Base-by-base conservation (phyloP, 2,113 vertebrate genomes). In the Penelope pileata region DNA sequence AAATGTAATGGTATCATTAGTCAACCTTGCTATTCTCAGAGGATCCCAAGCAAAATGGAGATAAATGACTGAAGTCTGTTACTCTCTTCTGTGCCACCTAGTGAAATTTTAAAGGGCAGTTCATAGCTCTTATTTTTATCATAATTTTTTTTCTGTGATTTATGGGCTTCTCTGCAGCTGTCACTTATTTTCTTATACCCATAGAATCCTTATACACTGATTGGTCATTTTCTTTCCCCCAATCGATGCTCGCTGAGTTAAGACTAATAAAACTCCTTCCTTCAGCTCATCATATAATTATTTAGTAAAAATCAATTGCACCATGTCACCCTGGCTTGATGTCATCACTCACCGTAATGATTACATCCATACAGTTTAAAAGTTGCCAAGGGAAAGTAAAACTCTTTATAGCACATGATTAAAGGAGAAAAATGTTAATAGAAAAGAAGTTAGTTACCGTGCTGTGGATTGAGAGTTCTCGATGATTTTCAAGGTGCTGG, bases 311-410 rank as follows among this genome's bases (percentile, higher is more conserved):
- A 96, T 95, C 95, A 96, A 95, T 96, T 94, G 94, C 95, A 86
- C 85, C 81, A 12, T 95, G 94, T 97, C 94, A 96, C 74, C 94
- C 93, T 12, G 17, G 90, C 92, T 96, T 96, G 96, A 96, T 96
- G 93, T 96, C 96, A 97, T 97, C 96, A 94, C 90, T 97, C 97
- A 97, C 93, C 53, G 54, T 96, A 96, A 97, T 88, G 93, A 96
- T 95, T 96, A 95, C 90, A 93, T 94, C 95, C 48, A 93, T 91
- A 94, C 68, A 91, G 95, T 84, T 96, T 96, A 91, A 96, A 95
- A 96, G 94, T 96, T 95, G 86, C 93, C 94, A 93, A 76, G 94
- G 95, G 95, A 96, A 96, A 97, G 92, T 92, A 90, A 96, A 97
- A 95, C 90, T 95, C 92, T 87, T 95, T 93, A 96, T 63, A 66